phyloP scores from a whole-genome alignment of 2,797 vertebrate genomes.

The Meriones psammophilus region DNA sequence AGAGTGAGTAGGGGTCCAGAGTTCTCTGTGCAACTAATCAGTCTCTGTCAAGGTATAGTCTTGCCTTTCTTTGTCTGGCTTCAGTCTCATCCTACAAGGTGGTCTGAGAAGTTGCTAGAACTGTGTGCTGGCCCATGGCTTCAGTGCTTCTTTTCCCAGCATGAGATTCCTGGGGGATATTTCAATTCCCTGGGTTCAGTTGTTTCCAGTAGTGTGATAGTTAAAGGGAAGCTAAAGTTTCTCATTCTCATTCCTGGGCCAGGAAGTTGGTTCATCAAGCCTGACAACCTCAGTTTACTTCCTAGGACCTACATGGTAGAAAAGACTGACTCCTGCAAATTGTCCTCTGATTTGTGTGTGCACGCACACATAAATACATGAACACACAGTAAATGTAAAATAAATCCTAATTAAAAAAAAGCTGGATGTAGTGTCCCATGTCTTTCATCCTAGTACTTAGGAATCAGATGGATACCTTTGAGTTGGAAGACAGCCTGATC shows the following conservation, averaged over 20 bases:
- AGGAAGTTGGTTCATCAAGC: not conserved
- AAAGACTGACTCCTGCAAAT: too few relatives aligned
- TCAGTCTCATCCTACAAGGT: not conserved
- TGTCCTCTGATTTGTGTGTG: not conserved
- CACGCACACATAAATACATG: too few relatives aligned
- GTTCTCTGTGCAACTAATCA: not conserved
- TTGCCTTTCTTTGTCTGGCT: not conserved
- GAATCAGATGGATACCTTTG: not conserved
- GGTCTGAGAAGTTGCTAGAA: not conserved
- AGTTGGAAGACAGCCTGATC: not conserved
- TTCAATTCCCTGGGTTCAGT: not conserved
- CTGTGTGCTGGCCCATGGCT: not conserved
- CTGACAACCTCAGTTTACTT: not conserved
- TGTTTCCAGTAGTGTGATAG: not conserved
- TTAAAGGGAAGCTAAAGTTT: not conserved
- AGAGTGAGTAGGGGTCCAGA: not conserved
- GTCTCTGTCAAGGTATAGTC: not conserved
- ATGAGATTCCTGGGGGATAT: not conserved
- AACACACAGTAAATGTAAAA: not conserved
- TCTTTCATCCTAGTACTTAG: not conserved
- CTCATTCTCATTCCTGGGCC: not conserved
- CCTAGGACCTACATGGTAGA: not conserved
- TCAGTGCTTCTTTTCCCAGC: not conserved
- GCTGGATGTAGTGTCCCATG: not conserved
- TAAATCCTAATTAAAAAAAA: not conserved